Conservation (phyloP, 1,140 invertebrate species). For the Zaprionus nigranus region DNA sequence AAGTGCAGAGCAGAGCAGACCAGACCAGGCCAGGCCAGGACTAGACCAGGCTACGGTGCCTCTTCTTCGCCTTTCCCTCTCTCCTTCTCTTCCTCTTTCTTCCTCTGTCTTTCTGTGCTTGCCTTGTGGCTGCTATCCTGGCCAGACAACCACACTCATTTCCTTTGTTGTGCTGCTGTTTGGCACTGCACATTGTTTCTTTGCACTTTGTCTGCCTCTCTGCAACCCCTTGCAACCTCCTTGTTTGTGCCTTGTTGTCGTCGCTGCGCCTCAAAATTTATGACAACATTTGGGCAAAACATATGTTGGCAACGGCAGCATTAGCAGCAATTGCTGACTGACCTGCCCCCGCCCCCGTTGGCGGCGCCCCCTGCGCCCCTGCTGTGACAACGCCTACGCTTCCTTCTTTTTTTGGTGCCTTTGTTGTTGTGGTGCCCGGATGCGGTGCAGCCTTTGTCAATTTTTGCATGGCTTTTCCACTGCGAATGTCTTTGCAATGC, state of each 20-base stretch:
- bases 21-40: background rate
- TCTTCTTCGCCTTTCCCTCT: no score
- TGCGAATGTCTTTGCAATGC: conserved; percentile 18
- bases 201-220: conserved; percentile 52
- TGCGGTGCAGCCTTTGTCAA: conserved; percentile 34
- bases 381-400: background rate
- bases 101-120: background rate
- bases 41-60: no score
- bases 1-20: background rate
- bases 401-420: background rate
- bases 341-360: background rate
- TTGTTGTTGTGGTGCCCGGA: conserved; percentile 1
- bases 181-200: conserved; percentile 75
- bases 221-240: no score
- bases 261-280: conserved; percentile 68
- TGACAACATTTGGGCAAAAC: conserved; percentile 80
- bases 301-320: conserved; percentile 76
- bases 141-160: conserved; percentile 65
- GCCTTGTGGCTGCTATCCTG: conserved; percentile 28
- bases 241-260: conserved; percentile 33
- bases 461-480: conserved; percentile 23
- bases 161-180: conserved; percentile 52
- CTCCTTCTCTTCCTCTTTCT: background rate
- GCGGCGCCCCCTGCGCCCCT: conserved; percentile 1
- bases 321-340: conserved; percentile 68